phyloP scores from a whole-genome alignment of 2,888 invertebrate species.

The Boloria selene region DNA sequence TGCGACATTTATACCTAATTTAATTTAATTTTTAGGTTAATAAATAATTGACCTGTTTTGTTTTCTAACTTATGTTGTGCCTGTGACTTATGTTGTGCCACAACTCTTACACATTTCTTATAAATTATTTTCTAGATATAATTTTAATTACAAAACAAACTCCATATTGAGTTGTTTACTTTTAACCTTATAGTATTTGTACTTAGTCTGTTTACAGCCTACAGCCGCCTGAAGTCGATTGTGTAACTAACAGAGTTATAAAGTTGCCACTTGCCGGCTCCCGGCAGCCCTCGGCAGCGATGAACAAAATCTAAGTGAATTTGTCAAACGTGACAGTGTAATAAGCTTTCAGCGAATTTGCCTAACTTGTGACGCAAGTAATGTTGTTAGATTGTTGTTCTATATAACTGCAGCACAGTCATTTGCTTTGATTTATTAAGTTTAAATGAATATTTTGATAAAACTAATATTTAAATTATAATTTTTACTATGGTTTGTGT shows the following conservation, averaged over 20 bases:
- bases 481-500: not conserved
- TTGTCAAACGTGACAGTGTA: slow-evolving; percentile 72
- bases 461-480: not conserved
- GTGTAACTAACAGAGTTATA: slow-evolving; percentile 59
- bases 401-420: slow-evolving; percentile 14
- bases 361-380: slow-evolving; percentile 38
- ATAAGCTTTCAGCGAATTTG: slow-evolving; percentile 61
- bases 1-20: too few relatives aligned
- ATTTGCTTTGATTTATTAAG: not conserved
- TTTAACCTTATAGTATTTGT: slow-evolving; percentile 26
- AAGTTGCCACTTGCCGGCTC: slow-evolving; percentile 56
- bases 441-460: not conserved
- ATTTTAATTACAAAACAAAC: not conserved
- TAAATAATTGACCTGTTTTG: too few relatives aligned
- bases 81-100: too few relatives aligned
- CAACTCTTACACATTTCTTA: too few relatives aligned
- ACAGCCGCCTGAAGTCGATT: slow-evolving; percentile 39
- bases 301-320: slow-evolving; percentile 76
- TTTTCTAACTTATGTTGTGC: too few relatives aligned
- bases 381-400: slow-evolving; percentile 31
- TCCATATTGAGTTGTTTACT: slow-evolving; percentile 15
- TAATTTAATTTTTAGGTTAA: too few relatives aligned
- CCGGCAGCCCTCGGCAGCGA: slow-evolving; percentile 41
- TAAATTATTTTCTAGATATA: too few relatives aligned
- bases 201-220: slow-evolving; percentile 32